These are phyloP conservation scores for Accipiter cooperii DNA, from an alignment of 2,113 vertebrate species.

Conservation along the genomic window DNA sequence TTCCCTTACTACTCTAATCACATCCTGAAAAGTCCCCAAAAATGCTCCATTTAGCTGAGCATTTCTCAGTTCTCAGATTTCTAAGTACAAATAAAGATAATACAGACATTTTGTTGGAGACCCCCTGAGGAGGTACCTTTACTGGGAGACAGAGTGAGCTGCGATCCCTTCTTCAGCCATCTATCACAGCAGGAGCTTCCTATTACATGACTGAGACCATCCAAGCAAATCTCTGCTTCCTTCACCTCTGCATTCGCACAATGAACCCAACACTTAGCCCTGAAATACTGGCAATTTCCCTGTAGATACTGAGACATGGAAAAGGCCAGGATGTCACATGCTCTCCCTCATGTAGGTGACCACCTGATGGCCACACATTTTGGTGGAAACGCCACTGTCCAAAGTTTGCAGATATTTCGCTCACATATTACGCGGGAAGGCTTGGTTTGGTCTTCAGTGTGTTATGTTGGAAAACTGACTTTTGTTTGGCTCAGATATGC, in stretches of 20 bases:
- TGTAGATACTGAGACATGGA: neutral
- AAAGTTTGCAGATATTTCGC: neutral
- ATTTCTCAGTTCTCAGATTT: neutral
- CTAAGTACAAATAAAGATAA: neutral
- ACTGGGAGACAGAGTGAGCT: neutral
- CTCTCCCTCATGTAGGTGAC: neutral
- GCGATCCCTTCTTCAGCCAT: neutral
- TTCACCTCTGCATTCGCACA: neutral
- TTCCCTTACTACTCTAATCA: neutral
- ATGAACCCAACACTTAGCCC: neutral
- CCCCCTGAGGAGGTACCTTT: neutral
- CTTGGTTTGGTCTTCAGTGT: neutral
- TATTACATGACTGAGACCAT: neutral
- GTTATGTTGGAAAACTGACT: neutral
- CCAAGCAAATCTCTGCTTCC: neutral
- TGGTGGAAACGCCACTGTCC: neutral
- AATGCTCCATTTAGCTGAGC: neutral
- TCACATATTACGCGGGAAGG: neutral
- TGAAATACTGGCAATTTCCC: neutral
- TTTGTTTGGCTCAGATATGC: neutral
- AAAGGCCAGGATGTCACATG: neutral
- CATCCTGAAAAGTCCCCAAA: neutral
- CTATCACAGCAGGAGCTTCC: neutral
- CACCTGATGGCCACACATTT: neutral
- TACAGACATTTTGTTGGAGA: neutral